Base-by-base conservation (phyloP, 1,140 invertebrate species). In the Saxidomus purpurata region DNA sequence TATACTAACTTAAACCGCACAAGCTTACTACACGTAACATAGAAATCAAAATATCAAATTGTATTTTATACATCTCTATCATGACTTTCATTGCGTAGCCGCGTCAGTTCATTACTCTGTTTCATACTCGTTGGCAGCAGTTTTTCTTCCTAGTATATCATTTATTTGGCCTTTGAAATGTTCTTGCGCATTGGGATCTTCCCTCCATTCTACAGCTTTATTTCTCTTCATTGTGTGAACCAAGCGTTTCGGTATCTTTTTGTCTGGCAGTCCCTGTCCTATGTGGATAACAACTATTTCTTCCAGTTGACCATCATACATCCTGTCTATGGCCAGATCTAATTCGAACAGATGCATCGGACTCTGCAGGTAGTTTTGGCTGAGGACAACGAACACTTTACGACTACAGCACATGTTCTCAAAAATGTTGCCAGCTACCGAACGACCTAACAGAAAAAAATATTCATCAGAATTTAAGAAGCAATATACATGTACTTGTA, bases 331-430 rank as follows among this genome's bases (percentile, higher is more conserved):
- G 15, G 87, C 89, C 25, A 77, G 69, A 15, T 91, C 84, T 11
- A 93, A 31, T 55, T 93, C 92, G 74, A 92, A 91, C 15, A 67
- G 17, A 52, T 92, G 88, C 69, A 84, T 67, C 6, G 43, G 34
- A 61, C 91, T 88, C 3, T 81, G 38, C 15, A 91, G 40, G 52
- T 92, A 93, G 25, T 92, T 31, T 17, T 77, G 43, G 19, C 90
- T 92, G 4, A 94, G 88, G 15, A 94, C 74, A 15, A 94, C 80
- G 43, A 94, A 52, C 8, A 90, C 91, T 15, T 88, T 89, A 36
- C 90, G 81, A 59, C 92, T 93, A 1, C 34, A 47, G 22, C 76
- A 55, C 81, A 94, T 93, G 47, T 84, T 81, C 15, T 93, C 90
- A 8, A 85, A 81, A 0, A 93, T 91, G 47, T 90, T 92, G 0